phyloP scores from a whole-genome alignment of 2,797 vertebrate species.

The Falco novaeseelandiae region DNA sequence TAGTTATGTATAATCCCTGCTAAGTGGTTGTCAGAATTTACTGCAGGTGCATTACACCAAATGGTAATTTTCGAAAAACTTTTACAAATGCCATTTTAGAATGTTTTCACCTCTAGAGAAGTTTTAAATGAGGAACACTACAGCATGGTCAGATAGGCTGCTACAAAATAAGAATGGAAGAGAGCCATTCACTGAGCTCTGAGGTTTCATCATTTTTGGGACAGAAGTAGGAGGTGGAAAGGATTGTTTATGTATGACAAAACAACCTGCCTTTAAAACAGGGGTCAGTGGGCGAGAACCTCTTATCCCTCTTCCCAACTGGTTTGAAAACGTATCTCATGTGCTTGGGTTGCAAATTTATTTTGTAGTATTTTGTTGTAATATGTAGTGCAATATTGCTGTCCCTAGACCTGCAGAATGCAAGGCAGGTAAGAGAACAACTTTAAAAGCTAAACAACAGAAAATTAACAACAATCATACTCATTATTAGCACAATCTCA shows the following conservation, averaged over 20 bases:
- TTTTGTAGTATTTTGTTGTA: background rate
- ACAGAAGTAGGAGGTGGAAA: background rate
- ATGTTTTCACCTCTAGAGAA: background rate
- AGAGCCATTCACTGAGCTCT: background rate
- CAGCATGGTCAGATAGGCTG: background rate
- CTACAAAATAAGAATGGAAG: background rate
- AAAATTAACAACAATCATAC: background rate
- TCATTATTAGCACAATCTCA: background rate
- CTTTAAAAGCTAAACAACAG: background rate
- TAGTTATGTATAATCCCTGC: background rate
- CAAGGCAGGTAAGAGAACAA: background rate
- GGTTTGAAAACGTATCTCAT: background rate
- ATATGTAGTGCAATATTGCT: background rate
- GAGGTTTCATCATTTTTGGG: background rate
- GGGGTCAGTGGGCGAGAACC: background rate
- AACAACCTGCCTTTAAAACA: background rate
- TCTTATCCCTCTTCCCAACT: background rate
- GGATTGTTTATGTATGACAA: background rate
- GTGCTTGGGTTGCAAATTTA: background rate
- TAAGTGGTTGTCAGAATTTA: constrained; percentile 9
- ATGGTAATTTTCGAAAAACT: background rate
- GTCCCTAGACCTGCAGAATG: background rate
- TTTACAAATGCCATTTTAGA: background rate
- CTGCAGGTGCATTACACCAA: background rate
- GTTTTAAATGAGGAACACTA: background rate